These are phyloP conservation scores for Emydocephalus ijimae DNA, from an alignment of 2,113 vertebrate genomes.

Conservation along the genomic window DNA sequence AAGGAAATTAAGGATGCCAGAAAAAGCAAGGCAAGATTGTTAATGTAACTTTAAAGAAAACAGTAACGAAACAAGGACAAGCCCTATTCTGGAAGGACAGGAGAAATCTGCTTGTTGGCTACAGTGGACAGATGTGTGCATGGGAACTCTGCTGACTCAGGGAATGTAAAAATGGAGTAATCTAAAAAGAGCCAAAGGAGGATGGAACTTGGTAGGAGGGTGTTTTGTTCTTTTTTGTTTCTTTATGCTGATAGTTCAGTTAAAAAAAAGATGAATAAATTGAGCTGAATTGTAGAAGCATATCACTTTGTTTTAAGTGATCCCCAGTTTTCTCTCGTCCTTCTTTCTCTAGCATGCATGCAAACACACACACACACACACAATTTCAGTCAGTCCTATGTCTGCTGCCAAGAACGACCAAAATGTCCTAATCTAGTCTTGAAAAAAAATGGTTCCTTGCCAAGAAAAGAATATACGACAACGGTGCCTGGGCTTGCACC, in stretches of 20 bases:
- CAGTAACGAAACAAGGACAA: conserved; percentile 39
- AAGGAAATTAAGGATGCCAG: not conserved
- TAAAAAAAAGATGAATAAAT: not conserved
- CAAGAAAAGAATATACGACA: not conserved
- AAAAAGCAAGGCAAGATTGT: conserved; percentile 28
- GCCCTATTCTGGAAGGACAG: conserved; percentile 22
- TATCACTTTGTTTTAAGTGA: not conserved
- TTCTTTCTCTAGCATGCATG: not conserved
- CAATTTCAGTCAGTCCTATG: conserved; percentile 22
- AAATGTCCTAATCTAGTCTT: not conserved
- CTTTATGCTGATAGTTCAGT: not conserved
- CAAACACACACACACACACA: not conserved
- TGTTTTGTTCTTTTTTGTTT: not conserved
- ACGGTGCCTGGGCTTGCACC: not conserved
- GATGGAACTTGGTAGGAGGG: not conserved
- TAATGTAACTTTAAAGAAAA: conserved; percentile 53
- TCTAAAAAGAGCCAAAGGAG: not conserved
- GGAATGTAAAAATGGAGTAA: conserved; percentile 29
- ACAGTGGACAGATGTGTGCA: conserved; percentile 37
- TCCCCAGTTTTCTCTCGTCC: not conserved
- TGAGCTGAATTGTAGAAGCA: not conserved
- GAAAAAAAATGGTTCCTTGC: not conserved
- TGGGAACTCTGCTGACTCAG: not conserved
- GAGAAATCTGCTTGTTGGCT: conserved; percentile 16
- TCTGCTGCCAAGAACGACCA: conserved; percentile 29